Percentiles rank a stretch among this genome's conserved stretches.
Conservation (phyloP, 2,797 vertebrate genomes). For the Crenuchus spilurus region DNA sequence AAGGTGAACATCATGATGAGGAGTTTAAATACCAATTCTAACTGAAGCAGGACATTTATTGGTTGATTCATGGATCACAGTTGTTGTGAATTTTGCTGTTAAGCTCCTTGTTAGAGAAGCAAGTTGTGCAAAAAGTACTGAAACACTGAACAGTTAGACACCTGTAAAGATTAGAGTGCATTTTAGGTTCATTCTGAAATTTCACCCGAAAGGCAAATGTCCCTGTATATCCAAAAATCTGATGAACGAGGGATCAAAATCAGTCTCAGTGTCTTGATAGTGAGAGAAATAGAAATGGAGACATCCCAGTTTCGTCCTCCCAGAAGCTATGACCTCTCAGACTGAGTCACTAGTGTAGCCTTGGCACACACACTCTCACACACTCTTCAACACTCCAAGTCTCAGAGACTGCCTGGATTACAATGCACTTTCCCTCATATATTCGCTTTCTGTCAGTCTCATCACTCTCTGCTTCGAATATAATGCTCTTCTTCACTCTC, state of each 20-base stretch:
- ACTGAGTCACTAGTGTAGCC: constrained; percentile 26
- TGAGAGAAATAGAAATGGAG: constrained; percentile 1
- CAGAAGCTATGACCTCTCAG: constrained; percentile 8
- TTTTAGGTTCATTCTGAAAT: too few species aligned
- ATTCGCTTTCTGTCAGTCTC: constrained; percentile 9
- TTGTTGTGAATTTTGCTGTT: too few species aligned
- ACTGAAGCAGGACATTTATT: too few species aligned
- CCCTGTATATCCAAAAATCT: not conserved
- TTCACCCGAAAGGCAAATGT: not conserved
- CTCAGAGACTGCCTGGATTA: constrained; percentile 40
- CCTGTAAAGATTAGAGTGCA: too few species aligned
- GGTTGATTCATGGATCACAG: too few species aligned
- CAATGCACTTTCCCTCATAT: constrained; percentile 29
- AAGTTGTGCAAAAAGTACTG: too few species aligned
- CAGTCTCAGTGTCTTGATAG: too few species aligned
- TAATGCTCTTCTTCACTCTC: constrained; percentile 15
- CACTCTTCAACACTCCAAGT: constrained; percentile 15
- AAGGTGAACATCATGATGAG: too few species aligned
- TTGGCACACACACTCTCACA: constrained; percentile 21
- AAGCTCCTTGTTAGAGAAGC: too few species aligned
- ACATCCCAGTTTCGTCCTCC: constrained; percentile 7
- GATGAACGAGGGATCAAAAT: not conserved
- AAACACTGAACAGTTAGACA: too few species aligned
- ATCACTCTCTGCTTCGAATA: constrained; percentile 18
- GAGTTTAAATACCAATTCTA: too few species aligned